A percentile compares a stretch with the other conserved stretches of the same genome.
These are phyloP conservation scores for Trogon surrucura DNA, from an alignment of 2,113 vertebrate genomes.

Conservation along the genomic window DNA sequence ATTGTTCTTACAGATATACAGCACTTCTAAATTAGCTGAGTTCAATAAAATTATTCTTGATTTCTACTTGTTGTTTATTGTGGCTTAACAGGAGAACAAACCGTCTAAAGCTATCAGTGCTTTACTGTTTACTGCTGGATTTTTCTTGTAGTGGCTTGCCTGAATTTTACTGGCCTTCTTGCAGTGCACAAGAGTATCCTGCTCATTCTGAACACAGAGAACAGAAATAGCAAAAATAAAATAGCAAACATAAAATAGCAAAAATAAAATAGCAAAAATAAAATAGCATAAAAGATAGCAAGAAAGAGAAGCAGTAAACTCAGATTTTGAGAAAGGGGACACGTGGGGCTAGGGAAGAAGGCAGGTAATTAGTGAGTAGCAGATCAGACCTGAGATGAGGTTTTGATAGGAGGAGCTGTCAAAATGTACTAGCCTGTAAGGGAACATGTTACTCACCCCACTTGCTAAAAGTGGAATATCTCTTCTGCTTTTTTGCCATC, in stretches of 20 bases:
- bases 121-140: background rate
- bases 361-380: background rate
- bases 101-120: background rate
- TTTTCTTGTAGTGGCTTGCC: background rate
- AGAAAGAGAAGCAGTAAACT: background rate
- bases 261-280: background rate
- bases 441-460: background rate
- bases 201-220: background rate
- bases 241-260: background rate
- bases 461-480: background rate
- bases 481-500: background rate
- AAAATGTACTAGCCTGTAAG: background rate
- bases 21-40: background rate
- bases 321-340: background rate
- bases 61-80: background rate
- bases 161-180: background rate
- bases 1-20: background rate
- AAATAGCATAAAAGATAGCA: background rate
- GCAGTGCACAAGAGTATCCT: background rate
- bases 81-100: background rate
- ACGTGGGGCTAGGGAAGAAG: background rate
- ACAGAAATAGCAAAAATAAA: background rate
- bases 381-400: background rate
- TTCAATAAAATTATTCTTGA: background rate
- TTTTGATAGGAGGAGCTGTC: conserved; percentile 5